Base-by-base conservation (phyloP, 1,140 invertebrate genomes). In the Tetramorium parvispinum region DNA sequence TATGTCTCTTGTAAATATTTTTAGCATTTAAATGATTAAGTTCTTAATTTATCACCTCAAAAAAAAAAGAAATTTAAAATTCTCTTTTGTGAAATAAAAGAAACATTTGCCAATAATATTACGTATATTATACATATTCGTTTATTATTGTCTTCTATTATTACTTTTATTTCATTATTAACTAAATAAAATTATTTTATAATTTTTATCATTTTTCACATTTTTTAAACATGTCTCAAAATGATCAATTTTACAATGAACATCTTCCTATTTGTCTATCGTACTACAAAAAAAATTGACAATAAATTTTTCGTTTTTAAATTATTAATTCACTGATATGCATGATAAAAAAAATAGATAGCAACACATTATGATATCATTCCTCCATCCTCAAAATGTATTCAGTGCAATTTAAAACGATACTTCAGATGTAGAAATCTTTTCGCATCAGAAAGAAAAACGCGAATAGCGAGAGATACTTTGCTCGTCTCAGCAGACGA, bases 371-470 rank as follows among this genome's bases (percentile, higher is more conserved):
- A 55, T 5, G 5, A 1, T 49, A 16, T 49, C 24, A 24, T 46
- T 18, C 32, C 32, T 79, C n/a, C 2, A 10, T 13, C 8, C 7
- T 27, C 3, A 16, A 66, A 79, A 32, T 37, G 13, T n/a, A 40
- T 40, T 13, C 3, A 27, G 40, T 4, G 7, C 16, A 3, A 1
- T 79, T 68, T 68, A 79, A 68, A 68, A 6, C 10, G 21, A 68
- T 32, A 53, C 2, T 51, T 81, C 46, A 27, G 27, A 59, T 40
- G 10, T 11, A 68, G 16, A 71, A 81, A 71, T 71, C 55, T 70
- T 5, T 51, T 61, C n/a, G 49, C 24, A 40, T 49, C 53, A 6
- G 13, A 32, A 11, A 51, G n/a, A 81, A 76, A 53, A 49, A 75
- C 24, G 10, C 61, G 13, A 51, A 53, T 3, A n/a, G 37, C 57